Conservation (phyloP, 1,140 invertebrate genomes). For the Theocolax elegans region DNA sequence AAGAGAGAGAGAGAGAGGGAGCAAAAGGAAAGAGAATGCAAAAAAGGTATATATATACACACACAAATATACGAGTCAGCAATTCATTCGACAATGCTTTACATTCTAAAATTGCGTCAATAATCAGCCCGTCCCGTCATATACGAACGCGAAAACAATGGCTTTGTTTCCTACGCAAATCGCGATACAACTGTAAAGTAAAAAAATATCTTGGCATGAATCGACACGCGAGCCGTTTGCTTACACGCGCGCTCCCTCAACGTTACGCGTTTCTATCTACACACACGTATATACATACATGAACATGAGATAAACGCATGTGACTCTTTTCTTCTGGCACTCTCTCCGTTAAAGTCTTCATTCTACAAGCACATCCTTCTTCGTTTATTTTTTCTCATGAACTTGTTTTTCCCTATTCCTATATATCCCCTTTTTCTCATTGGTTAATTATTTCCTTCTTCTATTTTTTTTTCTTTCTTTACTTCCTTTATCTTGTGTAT, state of each 20-base stretch:
- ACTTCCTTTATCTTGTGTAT: no score
- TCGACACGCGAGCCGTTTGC: conserved; percentile 63
- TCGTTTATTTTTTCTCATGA: conserved; percentile 10
- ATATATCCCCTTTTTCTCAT: not conserved
- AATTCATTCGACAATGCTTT: conserved; percentile 46
- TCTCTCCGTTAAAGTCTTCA: not conserved
- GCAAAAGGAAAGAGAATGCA: conserved; percentile 32
- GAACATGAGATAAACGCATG: conserved; percentile 2
- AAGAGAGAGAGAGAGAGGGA: conserved; percentile 26
- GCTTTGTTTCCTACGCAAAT: conserved; percentile 62
- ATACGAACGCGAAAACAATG: conserved; percentile 54
- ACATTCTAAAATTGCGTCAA: conserved; percentile 53
- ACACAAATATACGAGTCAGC: no score
- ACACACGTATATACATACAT: no score
- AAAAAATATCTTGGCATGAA: conserved; percentile 64
- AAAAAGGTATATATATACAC: not conserved
- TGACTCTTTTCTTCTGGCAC: conserved; percentile 33
- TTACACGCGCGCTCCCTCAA: conserved; percentile 20
- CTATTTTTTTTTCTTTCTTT: no score
- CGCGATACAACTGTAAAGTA: conserved; percentile 63
- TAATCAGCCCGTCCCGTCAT: conserved; percentile 31
- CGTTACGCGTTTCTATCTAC: conserved; percentile 28
- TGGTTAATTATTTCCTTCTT: not conserved
- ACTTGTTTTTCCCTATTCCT: conserved; percentile 8
- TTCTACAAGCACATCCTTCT: not conserved